phyloP scores from a whole-genome alignment of 2,888 invertebrate genomes.

The Nudaria mundana region DNA sequence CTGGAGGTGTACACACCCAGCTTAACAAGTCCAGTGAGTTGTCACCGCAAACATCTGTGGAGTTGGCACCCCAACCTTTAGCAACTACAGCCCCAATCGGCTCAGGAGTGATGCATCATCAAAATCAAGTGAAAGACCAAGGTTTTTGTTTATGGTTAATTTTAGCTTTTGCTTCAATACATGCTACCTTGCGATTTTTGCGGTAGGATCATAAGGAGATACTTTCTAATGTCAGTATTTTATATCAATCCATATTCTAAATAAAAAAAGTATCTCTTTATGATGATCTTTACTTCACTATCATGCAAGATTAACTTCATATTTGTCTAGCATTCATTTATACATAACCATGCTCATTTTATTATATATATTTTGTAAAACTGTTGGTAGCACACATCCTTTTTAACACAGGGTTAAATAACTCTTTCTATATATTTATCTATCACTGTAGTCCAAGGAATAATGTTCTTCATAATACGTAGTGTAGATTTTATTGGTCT shows the following conservation, averaged over 20 bases:
- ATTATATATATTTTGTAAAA: too few relatives aligned
- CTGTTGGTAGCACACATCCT: too few relatives aligned
- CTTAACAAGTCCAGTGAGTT: conserved; percentile 80
- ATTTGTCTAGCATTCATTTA: too few relatives aligned
- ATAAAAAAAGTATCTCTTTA: conserved; percentile 22
- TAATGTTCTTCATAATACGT: too few relatives aligned
- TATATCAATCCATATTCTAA: not conserved
- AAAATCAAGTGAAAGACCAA: conserved; percentile 81
- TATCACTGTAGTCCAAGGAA: too few relatives aligned
- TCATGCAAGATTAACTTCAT: too few relatives aligned
- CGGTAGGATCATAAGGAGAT: conserved; percentile 34
- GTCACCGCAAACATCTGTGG: conserved; percentile 71
- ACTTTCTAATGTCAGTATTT: conserved; percentile 18
- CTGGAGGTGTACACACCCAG: conserved; percentile 68
- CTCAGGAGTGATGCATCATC: conserved; percentile 69
- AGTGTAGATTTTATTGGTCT: too few relatives aligned
- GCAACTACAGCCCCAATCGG: conserved; percentile 67
- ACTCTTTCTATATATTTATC: too few relatives aligned
- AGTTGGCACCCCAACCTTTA: conserved; percentile 58
- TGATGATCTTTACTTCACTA: too few relatives aligned
- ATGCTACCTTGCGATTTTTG: conserved; percentile 75
- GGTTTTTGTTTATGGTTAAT: conserved; percentile 64
- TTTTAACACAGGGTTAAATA: too few relatives aligned
- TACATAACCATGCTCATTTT: too few relatives aligned
- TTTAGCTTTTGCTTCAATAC: conserved; percentile 57